Evolutionary conservation across 2,888 invertebrate species (phyloP).

Genomic region (Phragmatobia fuliginosa): DNA sequence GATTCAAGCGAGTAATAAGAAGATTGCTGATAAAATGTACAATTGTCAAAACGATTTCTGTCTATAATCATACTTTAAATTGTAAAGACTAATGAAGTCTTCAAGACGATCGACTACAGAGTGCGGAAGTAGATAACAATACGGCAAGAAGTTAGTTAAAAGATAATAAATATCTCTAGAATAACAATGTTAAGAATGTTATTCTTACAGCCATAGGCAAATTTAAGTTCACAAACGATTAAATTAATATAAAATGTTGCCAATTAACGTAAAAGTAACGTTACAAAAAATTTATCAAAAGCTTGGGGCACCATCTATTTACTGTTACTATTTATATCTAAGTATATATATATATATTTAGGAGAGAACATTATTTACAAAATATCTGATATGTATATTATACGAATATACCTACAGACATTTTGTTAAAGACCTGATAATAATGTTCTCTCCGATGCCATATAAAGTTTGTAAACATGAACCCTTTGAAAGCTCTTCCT

Average conservation of each 20-base stretch:
- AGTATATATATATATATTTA: too few species aligned
- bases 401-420: background rate
- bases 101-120: background rate
- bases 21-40: constrained; percentile 7
- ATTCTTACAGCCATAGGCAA: too few species aligned
- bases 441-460: background rate
- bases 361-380: too few species aligned
- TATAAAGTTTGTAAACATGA: background rate
- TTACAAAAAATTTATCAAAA: background rate
- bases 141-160: background rate
- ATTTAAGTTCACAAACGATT: too few species aligned
- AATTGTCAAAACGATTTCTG: constrained; percentile 1
- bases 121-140: background rate
- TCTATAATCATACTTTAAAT: background rate
- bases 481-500: constrained; percentile 9
- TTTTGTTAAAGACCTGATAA: background rate
- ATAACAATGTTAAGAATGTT: too few species aligned
- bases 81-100: background rate
- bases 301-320: background rate
- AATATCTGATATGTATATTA: too few species aligned
- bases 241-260: too few species aligned
- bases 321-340: background rate
- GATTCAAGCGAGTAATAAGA: constrained; percentile 22
- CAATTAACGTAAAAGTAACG: background rate
- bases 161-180: background rate